These are phyloP conservation scores for Copidosoma aretas DNA, from an alignment of 2,888 invertebrate species.

Conservation along the genomic window DNA sequence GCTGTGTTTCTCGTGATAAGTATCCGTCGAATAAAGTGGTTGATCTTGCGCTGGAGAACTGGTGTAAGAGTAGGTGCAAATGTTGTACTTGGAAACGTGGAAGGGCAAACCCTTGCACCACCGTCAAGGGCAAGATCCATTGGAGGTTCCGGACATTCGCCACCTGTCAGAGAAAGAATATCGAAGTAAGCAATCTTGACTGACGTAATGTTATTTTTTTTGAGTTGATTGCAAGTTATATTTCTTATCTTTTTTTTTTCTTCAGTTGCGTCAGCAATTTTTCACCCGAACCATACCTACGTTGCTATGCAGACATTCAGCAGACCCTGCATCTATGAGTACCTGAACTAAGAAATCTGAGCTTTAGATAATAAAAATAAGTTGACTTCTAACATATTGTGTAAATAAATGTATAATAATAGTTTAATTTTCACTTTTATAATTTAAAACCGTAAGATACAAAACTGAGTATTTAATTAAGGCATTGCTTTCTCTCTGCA, in stretches of 20 bases:
- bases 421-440: slow-evolving; percentile 26
- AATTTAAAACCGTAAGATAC: neutral
- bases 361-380: slow-evolving; percentile 16
- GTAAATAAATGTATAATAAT: slow-evolving; percentile 37
- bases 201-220: neutral
- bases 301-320: slow-evolving; percentile 46
- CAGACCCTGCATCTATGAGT: slow-evolving; percentile 46
- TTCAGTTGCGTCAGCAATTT: neutral
- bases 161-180: slow-evolving; percentile 30
- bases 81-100: slow-evolving; percentile 49
- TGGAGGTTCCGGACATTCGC: slow-evolving; percentile 20
- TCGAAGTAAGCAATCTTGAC: slow-evolving; percentile 19
- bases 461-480: slow-evolving; percentile 6
- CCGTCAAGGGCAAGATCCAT: slow-evolving; percentile 1
- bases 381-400: slow-evolving; percentile 6
- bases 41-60: slow-evolving; percentile 70
- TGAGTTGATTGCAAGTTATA: neutral
- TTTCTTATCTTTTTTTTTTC: neutral
- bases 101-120: slow-evolving; percentile 22
- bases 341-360: slow-evolving; percentile 40
- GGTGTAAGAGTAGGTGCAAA: slow-evolving; percentile 68
- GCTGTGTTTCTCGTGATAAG: slow-evolving; percentile 68
- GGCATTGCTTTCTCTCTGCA: neutral
- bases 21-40: slow-evolving; percentile 71
- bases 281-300: slow-evolving; percentile 44